These are phyloP conservation scores for Panzeria rudis DNA, from an alignment of 2,888 invertebrate genomes.

Conservation along the genomic window DNA sequence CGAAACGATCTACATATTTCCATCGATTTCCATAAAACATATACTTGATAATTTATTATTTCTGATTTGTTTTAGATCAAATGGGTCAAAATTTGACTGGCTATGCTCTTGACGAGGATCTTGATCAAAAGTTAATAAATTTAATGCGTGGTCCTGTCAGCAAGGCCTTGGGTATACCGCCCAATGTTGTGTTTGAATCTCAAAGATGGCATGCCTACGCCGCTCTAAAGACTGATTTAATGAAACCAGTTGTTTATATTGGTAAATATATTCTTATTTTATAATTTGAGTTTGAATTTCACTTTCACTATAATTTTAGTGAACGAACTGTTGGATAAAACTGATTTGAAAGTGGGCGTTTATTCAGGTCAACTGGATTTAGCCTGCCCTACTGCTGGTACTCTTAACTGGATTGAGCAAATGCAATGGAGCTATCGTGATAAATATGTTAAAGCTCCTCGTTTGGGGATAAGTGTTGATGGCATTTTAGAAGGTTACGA, in stretches of 20 bases:
- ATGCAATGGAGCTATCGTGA: slow-evolving; percentile 87
- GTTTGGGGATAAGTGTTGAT: slow-evolving; percentile 86
- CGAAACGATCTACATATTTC: too few species aligned
- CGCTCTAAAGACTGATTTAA: slow-evolving; percentile 88
- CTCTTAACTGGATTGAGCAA: slow-evolving; percentile 89
- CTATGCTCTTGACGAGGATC: slow-evolving; percentile 79
- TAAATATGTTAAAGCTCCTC: slow-evolving; percentile 85
- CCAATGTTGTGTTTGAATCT: slow-evolving; percentile 87
- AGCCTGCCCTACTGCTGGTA: slow-evolving; percentile 92
- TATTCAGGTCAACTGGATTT: slow-evolving; percentile 93
- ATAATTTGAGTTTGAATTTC: not conserved
- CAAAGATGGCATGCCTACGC: slow-evolving; percentile 85
- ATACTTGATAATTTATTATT: not conserved
- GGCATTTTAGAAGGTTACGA: slow-evolving; percentile 89
- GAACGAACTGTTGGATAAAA: slow-evolving; percentile 88
- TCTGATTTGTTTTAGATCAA: slow-evolving; percentile 74
- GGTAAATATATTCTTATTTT: slow-evolving; percentile 75
- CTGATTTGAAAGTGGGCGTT: slow-evolving; percentile 88
- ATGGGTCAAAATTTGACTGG: slow-evolving; percentile 80
- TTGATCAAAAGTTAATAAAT: slow-evolving; percentile 80
- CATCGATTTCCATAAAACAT: too few species aligned
- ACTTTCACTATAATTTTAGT: slow-evolving; percentile 84
- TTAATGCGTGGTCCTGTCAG: slow-evolving; percentile 91
- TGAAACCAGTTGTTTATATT: slow-evolving; percentile 90
- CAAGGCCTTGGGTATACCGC: slow-evolving; percentile 87